A percentile compares a stretch with the other conserved stretches of the same genome.
phyloP scores from a whole-genome alignment of 30 jellyfish, hydroid and myxozoan species.

The Turritopsis rubra region DNA sequence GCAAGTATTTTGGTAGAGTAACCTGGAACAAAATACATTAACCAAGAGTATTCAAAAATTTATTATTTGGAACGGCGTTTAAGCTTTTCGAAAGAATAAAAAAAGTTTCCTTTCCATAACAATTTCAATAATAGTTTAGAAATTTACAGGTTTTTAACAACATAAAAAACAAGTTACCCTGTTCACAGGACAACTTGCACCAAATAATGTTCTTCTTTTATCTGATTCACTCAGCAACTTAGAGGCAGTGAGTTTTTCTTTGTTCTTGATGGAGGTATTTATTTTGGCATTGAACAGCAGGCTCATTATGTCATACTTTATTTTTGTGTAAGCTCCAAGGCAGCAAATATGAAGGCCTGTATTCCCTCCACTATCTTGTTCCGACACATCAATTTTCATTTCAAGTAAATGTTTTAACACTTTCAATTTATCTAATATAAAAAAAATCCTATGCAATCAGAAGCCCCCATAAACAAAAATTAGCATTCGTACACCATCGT shows the following conservation, averaged over 20 bases:
- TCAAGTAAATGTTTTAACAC: constrained; percentile 19
- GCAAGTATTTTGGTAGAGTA: neutral
- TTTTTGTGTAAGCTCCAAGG: neutral
- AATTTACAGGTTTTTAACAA: no score
- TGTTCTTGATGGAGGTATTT: neutral
- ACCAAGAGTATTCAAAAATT: no score
- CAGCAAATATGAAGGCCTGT: constrained; percentile 40
- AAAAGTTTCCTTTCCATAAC: no score
- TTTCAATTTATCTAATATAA: constrained; percentile 30
- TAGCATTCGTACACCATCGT: neutral
- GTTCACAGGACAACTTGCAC: no score
- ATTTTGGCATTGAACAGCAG: neutral
- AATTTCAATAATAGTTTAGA: no score
- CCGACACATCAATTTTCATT: constrained; percentile 24
- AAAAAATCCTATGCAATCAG: no score
- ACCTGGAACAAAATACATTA: neutral
- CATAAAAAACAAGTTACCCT: no score
- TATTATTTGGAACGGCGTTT: no score
- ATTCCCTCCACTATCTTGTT: constrained; percentile 30
- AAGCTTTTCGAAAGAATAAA: no score
- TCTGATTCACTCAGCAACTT: neutral
- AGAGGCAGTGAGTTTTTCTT: neutral
- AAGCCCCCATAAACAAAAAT: neutral
- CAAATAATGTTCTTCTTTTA: neutral
- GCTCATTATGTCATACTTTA: neutral